These are phyloP conservation scores for Dryas iulia DNA, from an alignment of 1,140 invertebrate species.

Conservation along the genomic window DNA sequence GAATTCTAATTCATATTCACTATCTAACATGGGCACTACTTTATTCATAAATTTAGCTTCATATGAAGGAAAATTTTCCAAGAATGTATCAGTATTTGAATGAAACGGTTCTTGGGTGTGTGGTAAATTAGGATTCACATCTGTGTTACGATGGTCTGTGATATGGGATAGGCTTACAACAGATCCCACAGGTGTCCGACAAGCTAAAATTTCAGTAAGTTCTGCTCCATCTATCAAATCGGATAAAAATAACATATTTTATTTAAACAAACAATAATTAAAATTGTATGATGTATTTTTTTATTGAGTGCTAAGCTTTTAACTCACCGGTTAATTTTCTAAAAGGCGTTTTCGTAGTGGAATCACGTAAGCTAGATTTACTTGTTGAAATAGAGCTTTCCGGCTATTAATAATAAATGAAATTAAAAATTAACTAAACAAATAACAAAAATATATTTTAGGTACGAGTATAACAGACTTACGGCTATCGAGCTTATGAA, in stretches of 20 bases:
- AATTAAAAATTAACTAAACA: neutral
- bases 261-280: neutral
- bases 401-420: neutral
- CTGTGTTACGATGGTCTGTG: neutral
- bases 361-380: constrained; percentile 9
- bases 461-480: neutral
- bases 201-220: constrained; percentile 40
- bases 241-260: neutral
- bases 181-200: constrained; percentile 36
- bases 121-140: constrained; percentile 1
- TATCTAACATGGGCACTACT: constrained; percentile 54
- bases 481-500: constrained; percentile 12
- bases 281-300: no score
- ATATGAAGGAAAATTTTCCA: neutral
- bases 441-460: neutral
- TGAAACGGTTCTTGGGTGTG: neutral
- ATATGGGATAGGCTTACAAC: constrained; percentile 11
- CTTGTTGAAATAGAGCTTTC: neutral
- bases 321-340: neutral
- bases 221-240: constrained; percentile 20
- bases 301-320: neutral
- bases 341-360: constrained; percentile 5
- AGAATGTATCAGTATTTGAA: neutral
- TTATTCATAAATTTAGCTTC: constrained; percentile 48
- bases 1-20: constrained; percentile 48